These are phyloP conservation scores for Neodiprion pinetum DNA, from an alignment of 1,140 invertebrate species.

Conservation along the genomic window DNA sequence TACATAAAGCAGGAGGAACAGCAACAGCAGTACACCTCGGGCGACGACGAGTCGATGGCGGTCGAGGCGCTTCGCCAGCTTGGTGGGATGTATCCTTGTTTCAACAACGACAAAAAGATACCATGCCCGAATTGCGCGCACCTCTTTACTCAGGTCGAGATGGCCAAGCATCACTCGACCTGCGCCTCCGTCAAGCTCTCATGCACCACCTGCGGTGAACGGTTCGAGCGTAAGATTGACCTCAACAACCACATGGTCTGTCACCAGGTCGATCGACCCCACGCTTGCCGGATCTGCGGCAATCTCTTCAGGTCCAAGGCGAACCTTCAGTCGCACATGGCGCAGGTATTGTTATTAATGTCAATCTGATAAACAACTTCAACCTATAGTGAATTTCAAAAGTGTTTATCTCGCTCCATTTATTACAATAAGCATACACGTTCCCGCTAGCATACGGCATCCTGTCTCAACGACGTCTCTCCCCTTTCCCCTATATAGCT, in stretches of 20 bases:
- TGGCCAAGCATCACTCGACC: constrained; percentile 40
- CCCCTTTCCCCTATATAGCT: no score
- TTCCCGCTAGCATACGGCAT: no score
- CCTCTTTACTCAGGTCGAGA: constrained; percentile 34
- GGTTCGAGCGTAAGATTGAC: constrained; percentile 55
- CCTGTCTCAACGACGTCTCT: no score
- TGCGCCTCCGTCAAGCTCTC: constrained; percentile 41
- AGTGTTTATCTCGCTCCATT: no score
- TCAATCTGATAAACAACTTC: no score
- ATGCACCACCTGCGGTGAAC: constrained; percentile 51
- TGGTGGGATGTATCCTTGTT: constrained; percentile 57
- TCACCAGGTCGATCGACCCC: constrained; percentile 55
- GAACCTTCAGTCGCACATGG: constrained; percentile 50
- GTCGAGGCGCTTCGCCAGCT: constrained; percentile 61
- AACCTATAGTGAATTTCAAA: no score
- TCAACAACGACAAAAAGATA: constrained; percentile 46
- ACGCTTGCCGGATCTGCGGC: constrained; percentile 55
- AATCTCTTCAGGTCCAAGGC: constrained; percentile 54
- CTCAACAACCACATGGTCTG: constrained; percentile 59
- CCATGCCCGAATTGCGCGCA: constrained; percentile 39
- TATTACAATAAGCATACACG: no score
- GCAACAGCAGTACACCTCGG: constrained; percentile 49
- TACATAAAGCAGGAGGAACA: constrained; percentile 51
- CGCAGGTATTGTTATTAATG: constrained; percentile 24
- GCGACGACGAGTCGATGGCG: constrained; percentile 60